phyloP scores from a whole-genome alignment of 2,888 invertebrate genomes.

The Agriopis leucophaearia region DNA sequence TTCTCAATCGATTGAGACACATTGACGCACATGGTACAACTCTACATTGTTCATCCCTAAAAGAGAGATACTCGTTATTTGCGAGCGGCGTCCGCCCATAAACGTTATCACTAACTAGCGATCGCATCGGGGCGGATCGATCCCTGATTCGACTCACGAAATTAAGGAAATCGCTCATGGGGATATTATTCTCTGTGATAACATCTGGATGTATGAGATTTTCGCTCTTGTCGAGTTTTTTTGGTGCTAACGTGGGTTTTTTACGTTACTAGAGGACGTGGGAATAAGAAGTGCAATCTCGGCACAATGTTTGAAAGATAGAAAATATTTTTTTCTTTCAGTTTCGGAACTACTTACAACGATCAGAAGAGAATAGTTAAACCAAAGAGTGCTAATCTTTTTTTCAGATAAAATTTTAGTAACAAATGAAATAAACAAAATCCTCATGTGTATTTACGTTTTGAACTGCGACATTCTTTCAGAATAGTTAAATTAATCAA shows the following conservation, averaged over 20 bases:
- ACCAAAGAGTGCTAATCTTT: background rate
- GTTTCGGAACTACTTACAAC: background rate
- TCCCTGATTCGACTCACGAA: constrained; percentile 83
- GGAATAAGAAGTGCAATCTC: constrained; percentile 2
- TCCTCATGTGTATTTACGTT: too few relatives aligned
- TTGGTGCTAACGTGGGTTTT: constrained; percentile 52
- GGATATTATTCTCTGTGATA: constrained; percentile 82
- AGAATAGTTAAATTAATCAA: too few relatives aligned
- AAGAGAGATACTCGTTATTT: constrained; percentile 69
- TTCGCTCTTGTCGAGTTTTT: constrained; percentile 52
- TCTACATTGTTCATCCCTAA: constrained; percentile 46
- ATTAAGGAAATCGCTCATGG: constrained; percentile 87
- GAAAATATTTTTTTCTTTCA: background rate
- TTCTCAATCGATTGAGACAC: constrained; percentile 7
- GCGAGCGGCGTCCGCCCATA: constrained; percentile 77
- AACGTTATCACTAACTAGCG: constrained; percentile 83
- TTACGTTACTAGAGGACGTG: constrained; percentile 48
- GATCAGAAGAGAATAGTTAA: background rate
- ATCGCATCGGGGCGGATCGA: constrained; percentile 79
- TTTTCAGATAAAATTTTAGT: background rate
- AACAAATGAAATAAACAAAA: too few relatives aligned
- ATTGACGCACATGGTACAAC: constrained; percentile 1
- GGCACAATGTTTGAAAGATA: background rate
- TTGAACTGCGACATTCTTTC: too few relatives aligned
- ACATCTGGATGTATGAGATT: constrained; percentile 70